Percentiles rank a stretch among this genome's conserved stretches.
Evolutionary conservation across 2,113 vertebrate species (phyloP).

Genomic region (Sitta europaea): DNA sequence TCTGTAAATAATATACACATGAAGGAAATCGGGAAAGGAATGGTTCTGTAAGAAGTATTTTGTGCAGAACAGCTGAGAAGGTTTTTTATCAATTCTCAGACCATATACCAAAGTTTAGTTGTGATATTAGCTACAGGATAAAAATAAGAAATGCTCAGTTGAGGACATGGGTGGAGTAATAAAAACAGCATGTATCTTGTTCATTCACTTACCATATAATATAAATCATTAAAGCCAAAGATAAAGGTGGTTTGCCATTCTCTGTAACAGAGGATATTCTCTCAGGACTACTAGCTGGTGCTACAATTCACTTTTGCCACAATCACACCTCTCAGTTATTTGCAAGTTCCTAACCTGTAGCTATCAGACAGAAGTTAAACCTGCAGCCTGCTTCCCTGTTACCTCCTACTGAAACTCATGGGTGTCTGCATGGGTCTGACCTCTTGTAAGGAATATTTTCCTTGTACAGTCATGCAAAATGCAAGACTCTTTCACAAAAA

Average conservation of each 20-base stretch:
- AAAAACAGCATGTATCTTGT: background rate
- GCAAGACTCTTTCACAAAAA: background rate
- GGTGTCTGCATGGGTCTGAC: background rate
- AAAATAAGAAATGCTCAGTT: background rate
- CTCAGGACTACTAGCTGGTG: background rate
- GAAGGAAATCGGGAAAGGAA: conserved; percentile 22
- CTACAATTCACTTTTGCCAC: background rate
- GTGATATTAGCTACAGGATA: background rate
- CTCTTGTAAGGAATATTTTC: background rate
- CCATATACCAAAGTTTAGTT: background rate
- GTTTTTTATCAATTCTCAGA: background rate
- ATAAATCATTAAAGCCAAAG: background rate
- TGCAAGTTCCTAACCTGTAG: background rate
- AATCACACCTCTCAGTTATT: background rate
- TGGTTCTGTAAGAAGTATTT: conserved; percentile 37
- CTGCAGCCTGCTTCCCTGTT: background rate
- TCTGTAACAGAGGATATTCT: background rate
- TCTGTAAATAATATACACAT: conserved; percentile 32
- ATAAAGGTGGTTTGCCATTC: background rate
- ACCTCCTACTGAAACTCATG: accelerated
- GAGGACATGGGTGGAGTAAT: background rate
- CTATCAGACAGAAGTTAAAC: background rate
- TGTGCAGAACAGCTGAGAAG: background rate
- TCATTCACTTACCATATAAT: background rate
- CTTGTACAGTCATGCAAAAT: background rate